Percentiles rank a stretch among this genome's conserved stretches.
These are phyloP conservation scores for Chionis minor DNA, from an alignment of 2,113 vertebrate genomes.

Conservation along the genomic window DNA sequence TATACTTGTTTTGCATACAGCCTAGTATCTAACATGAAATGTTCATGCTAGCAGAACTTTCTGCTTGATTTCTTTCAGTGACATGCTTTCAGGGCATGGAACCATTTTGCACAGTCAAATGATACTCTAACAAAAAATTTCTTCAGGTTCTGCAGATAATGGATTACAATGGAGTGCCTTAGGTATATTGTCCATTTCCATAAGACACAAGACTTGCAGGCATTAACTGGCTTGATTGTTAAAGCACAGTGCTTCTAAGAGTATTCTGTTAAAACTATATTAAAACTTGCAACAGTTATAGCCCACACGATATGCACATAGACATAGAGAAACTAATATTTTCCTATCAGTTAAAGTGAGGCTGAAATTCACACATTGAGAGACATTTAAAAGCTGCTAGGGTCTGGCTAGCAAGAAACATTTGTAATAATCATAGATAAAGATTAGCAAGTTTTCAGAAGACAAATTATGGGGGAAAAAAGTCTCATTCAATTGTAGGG, in stretches of 20 bases:
- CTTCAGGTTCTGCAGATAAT: conserved; percentile 24
- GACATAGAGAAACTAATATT: neutral
- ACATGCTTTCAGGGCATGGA: neutral
- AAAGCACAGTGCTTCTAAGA: neutral
- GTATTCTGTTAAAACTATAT: neutral
- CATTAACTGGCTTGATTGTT: neutral
- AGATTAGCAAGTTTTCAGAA: neutral
- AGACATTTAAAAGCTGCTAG: neutral
- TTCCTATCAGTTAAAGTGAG: neutral
- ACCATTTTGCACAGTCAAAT: conserved; percentile 1
- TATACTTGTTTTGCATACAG: neutral
- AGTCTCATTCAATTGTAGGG: neutral
- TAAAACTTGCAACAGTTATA: neutral
- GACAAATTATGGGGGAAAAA: neutral
- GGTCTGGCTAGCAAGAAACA: neutral
- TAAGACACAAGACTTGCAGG: neutral
- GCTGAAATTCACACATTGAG: neutral
- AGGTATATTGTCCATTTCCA: neutral
- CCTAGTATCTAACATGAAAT: neutral
- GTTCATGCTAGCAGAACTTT: neutral
- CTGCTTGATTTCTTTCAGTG: conserved; percentile 1
- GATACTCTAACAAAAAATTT: neutral
- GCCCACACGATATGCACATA: neutral
- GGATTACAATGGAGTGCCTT: neutral
- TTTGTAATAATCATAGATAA: neutral